Percentiles rank a stretch among this genome's conserved stretches.
Evolutionary conservation across 64 coral and sea anemone species (phyloP).

Genomic region (Montipora efflorescens): DNA sequence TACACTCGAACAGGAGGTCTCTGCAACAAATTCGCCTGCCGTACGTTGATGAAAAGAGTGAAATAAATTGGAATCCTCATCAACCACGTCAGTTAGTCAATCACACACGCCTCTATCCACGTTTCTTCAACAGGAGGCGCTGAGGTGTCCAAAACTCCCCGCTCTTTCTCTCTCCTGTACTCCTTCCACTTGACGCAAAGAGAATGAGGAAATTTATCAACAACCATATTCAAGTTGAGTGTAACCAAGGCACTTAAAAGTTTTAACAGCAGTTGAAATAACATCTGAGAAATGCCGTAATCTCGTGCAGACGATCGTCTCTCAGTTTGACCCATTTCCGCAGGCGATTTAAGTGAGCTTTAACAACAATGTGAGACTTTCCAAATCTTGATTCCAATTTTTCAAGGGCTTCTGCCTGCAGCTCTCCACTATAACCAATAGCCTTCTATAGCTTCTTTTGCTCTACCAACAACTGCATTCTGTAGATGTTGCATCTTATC

Average conservation of each 20-base stretch:
- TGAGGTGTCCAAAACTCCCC: neutral
- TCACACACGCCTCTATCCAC: slow-evolving; percentile 19
- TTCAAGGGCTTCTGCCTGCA: neutral
- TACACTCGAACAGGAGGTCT: too few species aligned
- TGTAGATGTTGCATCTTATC: too few species aligned
- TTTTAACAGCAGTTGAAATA: slow-evolving; percentile 12
- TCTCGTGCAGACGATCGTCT: neutral
- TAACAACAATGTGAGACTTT: slow-evolving; percentile 15
- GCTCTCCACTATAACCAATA: too few species aligned
- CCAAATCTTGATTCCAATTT: slow-evolving; percentile 45
- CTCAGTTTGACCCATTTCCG: neutral
- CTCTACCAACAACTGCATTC: too few species aligned
- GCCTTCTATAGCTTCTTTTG: too few species aligned
- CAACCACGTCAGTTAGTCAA: too few species aligned
- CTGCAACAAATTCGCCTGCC: too few species aligned
- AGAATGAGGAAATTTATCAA: neutral
- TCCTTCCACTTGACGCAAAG: slow-evolving; percentile 46
- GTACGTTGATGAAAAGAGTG: too few species aligned
- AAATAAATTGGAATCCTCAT: too few species aligned
- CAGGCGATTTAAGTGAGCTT: neutral
- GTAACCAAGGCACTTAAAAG: neutral
- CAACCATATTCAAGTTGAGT: too few species aligned
- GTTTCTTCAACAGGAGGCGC: slow-evolving; percentile 8
- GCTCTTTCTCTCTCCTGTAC: slow-evolving; percentile 18
- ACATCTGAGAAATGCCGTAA: neutral